A percentile compares a stretch with the other conserved stretches of the same genome.
These are phyloP conservation scores for Acanthis flammea DNA, from an alignment of 2,797 vertebrate species.

Conservation along the genomic window DNA sequence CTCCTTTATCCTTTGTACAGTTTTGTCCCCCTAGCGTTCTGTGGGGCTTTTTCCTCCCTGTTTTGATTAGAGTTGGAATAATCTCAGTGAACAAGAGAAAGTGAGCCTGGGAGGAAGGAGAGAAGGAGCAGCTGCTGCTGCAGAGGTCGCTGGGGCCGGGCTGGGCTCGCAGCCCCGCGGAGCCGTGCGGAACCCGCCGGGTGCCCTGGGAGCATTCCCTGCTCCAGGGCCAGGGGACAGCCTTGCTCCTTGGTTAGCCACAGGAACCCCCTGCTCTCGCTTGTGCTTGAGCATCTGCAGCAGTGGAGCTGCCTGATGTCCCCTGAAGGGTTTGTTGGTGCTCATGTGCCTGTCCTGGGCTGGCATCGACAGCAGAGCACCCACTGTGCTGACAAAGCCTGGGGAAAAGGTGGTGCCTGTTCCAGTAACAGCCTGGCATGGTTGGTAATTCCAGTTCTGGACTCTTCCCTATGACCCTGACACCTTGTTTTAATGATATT, in stretches of 20 bases:
- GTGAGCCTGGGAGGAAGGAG: background rate
- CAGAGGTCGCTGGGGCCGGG: background rate
- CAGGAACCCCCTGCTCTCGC: rapidly evolving
- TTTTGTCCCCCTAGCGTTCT: background rate
- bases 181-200: too few species aligned
- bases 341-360: background rate
- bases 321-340: background rate
- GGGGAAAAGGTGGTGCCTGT: rapidly evolving
- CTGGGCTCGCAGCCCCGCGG: background rate
- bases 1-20: constrained; percentile 7
- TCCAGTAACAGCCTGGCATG: background rate
- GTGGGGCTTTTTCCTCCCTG: background rate
- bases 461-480: background rate
- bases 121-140: constrained; percentile 12
- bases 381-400: rapidly evolving
- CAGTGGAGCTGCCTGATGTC: background rate
- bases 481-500: background rate
- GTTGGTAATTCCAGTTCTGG: background rate
- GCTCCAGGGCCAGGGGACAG: background rate
- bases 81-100: background rate
- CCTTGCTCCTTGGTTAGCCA: background rate
- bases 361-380: background rate
- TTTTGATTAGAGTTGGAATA: constrained; percentile 14
- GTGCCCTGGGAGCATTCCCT: background rate
- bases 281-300: background rate